Evolutionary conservation across 2,888 invertebrate genomes (phyloP).

Genomic region (Plusia festucae): DNA sequence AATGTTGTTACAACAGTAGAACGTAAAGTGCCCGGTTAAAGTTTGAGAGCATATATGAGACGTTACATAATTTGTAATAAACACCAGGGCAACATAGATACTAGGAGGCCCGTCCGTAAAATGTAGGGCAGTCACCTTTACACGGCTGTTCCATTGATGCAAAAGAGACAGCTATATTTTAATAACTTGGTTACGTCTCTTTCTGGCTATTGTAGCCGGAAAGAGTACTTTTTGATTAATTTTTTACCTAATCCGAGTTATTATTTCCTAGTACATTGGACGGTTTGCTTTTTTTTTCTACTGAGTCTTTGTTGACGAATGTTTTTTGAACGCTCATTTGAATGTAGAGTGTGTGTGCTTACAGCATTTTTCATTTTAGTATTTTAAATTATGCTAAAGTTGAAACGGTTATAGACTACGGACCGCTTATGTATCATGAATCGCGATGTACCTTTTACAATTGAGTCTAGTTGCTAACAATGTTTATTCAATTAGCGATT

Average conservation of each 20-base stretch:
- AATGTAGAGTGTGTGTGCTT: neutral
- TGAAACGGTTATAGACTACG: neutral
- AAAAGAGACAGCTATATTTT: constrained; percentile 59
- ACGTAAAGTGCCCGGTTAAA: constrained; percentile 58
- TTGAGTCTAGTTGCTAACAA: constrained; percentile 9
- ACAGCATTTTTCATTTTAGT: neutral
- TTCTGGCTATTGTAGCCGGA: constrained; percentile 33
- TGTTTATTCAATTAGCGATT: constrained; percentile 41
- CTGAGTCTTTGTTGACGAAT: constrained; percentile 10
- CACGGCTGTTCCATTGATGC: constrained; percentile 60
- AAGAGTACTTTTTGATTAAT: constrained; percentile 23
- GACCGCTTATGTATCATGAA: neutral
- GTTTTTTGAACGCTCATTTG: neutral
- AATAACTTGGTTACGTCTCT: constrained; percentile 44
- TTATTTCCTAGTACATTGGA: constrained; percentile 50
- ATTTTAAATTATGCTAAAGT: neutral
- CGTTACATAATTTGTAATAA: constrained; percentile 86
- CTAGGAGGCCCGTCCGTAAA: constrained; percentile 60
- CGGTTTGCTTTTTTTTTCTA: constrained; percentile 47
- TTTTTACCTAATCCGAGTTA: constrained; percentile 51
- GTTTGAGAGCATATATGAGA: constrained; percentile 58
- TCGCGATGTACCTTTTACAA: neutral
- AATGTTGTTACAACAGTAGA: constrained; percentile 1
- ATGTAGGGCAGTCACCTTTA: constrained; percentile 62
- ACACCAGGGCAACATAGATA: constrained; percentile 73